Base-by-base conservation (phyloP, 1,140 invertebrate genomes). In the Anadara kagoshimensis region DNA sequence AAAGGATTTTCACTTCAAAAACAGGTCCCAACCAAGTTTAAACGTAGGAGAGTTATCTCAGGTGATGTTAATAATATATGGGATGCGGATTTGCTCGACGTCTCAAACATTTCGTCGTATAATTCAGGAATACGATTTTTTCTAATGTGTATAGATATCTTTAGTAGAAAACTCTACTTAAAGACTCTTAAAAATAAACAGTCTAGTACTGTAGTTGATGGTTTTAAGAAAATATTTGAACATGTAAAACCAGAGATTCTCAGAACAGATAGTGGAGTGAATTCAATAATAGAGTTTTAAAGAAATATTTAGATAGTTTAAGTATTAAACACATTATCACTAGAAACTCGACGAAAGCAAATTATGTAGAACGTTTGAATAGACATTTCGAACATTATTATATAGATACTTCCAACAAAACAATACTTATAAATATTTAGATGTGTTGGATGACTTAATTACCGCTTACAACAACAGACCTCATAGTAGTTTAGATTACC, bases 351-450 rank as follows among this genome's bases (percentile, higher is more conserved):
- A 66, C 62, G n/a, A 49, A 72, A n/a, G n/a, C 54, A 11, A 63
- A 63, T 43, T 63, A 65, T 24, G 62, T 63, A 3, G 63, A 73
- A 29, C n/a, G 63, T 11, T 36, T 51, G 10, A 73, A 66, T 5
- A 18, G n/a, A 71, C 51, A 4, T 16, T 61, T 10, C 58, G 66
- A 53, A 26, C 54, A 51, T 24, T 56, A 26, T 29, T 66, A 18
- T 59, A 73, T 47, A 49, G 54, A 5, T 73, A 66, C 43, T 73
- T 73, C 45, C 59, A 44, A 14, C 70, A 73, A 29, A 66, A 73
- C 44, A 22, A 54, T 41, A 66, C 70, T 18, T 66, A 66, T 12
- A 66, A 16, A 66, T 73, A 59, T 18, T 10, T 24, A 1, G 45
- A 66, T 0, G 62, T 65, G 49, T 14, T 71, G 18, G 59, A 63